Conservation (phyloP, 2,797 vertebrate species). For the Chrysocyon brachyurus region DNA sequence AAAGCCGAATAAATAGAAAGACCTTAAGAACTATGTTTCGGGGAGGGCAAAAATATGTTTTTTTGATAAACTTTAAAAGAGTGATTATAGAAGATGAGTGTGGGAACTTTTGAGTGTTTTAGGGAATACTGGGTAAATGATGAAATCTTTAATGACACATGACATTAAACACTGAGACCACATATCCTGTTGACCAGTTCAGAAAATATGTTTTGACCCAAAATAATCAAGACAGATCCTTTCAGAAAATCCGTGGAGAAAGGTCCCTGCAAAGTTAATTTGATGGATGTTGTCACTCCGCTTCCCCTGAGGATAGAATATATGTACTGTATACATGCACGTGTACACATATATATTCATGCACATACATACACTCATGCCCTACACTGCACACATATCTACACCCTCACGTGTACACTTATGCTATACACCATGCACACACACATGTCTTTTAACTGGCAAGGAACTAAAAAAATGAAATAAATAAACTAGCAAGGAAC, state of each 20-base stretch:
- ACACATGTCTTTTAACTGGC: background rate
- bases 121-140: background rate
- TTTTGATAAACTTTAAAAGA: background rate
- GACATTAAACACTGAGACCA: background rate
- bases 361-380: rapidly evolving
- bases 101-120: background rate
- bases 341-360: background rate
- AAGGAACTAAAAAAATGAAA: background rate
- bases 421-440: background rate
- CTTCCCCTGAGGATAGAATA: background rate
- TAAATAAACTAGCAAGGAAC: background rate
- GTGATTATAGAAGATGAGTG: background rate
- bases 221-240: conserved; percentile 22
- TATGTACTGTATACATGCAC: background rate
- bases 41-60: background rate
- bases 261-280: background rate
- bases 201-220: conserved; percentile 42
- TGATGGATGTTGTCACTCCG: background rate
- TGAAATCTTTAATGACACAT: background rate
- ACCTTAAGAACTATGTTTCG: background rate
- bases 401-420: background rate
- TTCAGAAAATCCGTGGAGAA: background rate
- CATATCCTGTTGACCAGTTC: conserved; percentile 12
- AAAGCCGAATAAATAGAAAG: background rate
- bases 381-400: background rate